Percentiles rank a stretch among this genome's conserved stretches.
Evolutionary conservation across 2,113 vertebrate species (phyloP).

Genomic region (Chionomys nivalis): DNA sequence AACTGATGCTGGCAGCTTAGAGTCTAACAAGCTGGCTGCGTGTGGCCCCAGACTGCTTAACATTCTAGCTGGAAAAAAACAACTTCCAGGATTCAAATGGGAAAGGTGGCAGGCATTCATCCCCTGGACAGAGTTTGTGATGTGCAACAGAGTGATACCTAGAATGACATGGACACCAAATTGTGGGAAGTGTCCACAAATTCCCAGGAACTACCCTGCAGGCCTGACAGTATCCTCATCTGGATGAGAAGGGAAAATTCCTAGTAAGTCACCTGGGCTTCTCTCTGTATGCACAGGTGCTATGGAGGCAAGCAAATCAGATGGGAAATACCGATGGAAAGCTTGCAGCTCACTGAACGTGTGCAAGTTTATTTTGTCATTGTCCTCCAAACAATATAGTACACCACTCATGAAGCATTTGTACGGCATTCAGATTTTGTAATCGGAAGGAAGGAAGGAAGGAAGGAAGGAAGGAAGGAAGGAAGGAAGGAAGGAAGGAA

Average conservation of each 20-base stretch:
- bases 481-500: not conserved
- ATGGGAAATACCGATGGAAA: not conserved
- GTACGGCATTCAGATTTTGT: not conserved
- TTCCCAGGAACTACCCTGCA: too few species aligned
- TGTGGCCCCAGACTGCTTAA: slow-evolving; percentile 76
- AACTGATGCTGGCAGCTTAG: slow-evolving; percentile 68
- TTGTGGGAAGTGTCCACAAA: not conserved
- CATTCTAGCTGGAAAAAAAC: slow-evolving; percentile 54
- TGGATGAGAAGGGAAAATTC: not conserved
- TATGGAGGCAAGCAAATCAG: not conserved
- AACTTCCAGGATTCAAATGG: slow-evolving; percentile 40
- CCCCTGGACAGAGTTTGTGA: not conserved
- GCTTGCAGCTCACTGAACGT: not conserved
- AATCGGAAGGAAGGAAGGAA: not conserved
- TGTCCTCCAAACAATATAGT: not conserved
- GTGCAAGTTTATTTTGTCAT: too few species aligned
- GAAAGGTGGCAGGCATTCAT: not conserved
- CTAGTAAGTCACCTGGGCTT: not conserved
- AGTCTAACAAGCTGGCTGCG: slow-evolving; percentile 66
- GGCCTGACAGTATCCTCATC: fast-evolving
- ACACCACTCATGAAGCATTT: not conserved
- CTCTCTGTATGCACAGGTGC: not conserved
- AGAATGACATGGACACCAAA: fast-evolving
- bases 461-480: fast-evolving
- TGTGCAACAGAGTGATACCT: too few species aligned